Evolutionary conservation across 2,797 vertebrate genomes (phyloP), one percentile per base, ranked within the genome.

Genomic region (Poliocrania exsul): DNA sequence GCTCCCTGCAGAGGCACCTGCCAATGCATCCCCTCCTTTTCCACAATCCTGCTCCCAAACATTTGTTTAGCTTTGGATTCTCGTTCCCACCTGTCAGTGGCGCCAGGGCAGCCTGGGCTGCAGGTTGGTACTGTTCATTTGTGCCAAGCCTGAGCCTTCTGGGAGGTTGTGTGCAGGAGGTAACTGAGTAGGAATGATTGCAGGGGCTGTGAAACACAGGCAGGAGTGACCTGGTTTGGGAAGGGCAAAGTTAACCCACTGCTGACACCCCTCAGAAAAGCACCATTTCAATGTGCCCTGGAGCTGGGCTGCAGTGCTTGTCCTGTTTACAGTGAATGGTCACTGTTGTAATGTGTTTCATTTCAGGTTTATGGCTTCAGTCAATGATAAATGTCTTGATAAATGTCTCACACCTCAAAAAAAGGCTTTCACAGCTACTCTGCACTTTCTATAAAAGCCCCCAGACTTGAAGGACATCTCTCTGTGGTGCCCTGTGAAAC

Each of bases 241-340:
- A 49, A 73, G 81, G 54, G 29, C 46, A 50, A 62, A 49, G 49
- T 29, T 49, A 64, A 69, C 33, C 23, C 61, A 10, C 0, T 23
- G 50, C 6, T 64, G 24, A 28, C 65, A 58, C 23, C 38, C 49
- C 42, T 6, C 16, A 31, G 60, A 29, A 42, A 44, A 54, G 10
- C 54, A 6, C 9, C 9, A 6, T 19, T 82, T 28, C 11, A 40
- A 53, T 20, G 18, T 0, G 0, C 64, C 44, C 2, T 1, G 16
- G 9, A 12, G 37, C 57, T 74, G 28, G 19, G 35, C 12, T 42
- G 17, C 7, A 23, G 26, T 21, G 38, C 26, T 66, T 31, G 29
- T 61, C n/a, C 65, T 57, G n/a, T n/a, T 62, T 37, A 28, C n/a
- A 4, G 11, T 28, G 40, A 23, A 14, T 57, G 20, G 13, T 56